Evolutionary conservation across 2,797 vertebrate genomes (phyloP).

Genomic region (Enteromius argenteus): DNA sequence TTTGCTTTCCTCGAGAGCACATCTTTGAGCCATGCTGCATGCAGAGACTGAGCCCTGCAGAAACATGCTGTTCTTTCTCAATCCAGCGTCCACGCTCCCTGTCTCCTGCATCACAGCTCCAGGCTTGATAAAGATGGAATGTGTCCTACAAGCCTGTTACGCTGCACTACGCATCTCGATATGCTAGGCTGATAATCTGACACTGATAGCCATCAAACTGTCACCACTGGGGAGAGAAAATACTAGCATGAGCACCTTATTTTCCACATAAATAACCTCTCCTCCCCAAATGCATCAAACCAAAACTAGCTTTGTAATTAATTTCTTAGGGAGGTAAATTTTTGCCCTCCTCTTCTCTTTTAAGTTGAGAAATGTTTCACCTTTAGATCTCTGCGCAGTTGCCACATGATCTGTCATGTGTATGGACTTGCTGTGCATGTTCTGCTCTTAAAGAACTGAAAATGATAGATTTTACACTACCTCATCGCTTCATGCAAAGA

Average conservation of each 20-base stretch:
- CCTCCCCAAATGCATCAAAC: conserved; percentile 67
- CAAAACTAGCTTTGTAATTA: conserved; percentile 70
- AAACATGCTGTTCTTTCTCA: neutral
- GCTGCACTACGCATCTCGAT: conserved; percentile 73
- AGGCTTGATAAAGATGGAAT: conserved; percentile 78
- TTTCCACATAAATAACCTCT: conserved; percentile 76
- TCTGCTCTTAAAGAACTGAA: conserved; percentile 42
- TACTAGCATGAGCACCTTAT: conserved; percentile 58
- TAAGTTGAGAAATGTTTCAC: conserved; percentile 73
- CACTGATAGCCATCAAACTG: conserved; percentile 78
- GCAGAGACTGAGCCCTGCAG: conserved; percentile 10
- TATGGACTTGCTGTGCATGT: conserved; percentile 45
- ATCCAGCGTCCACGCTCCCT: conserved; percentile 24
- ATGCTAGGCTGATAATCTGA: conserved; percentile 76
- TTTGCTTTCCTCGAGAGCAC: neutral
- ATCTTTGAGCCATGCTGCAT: neutral
- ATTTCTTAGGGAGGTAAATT: conserved; percentile 66
- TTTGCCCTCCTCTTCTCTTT: conserved; percentile 37
- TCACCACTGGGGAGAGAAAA: conserved; percentile 69
- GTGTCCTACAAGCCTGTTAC: conserved; percentile 72
- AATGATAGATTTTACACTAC: conserved; percentile 41
- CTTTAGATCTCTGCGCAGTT: conserved; percentile 51
- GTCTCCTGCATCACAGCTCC: conserved; percentile 67
- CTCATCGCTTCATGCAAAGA: neutral
- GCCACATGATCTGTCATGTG: conserved; percentile 33